Evolutionary conservation across 2,888 invertebrate species (phyloP), one percentile per base, ranked within the genome.

Genomic region (Colletes collaris): DNA sequence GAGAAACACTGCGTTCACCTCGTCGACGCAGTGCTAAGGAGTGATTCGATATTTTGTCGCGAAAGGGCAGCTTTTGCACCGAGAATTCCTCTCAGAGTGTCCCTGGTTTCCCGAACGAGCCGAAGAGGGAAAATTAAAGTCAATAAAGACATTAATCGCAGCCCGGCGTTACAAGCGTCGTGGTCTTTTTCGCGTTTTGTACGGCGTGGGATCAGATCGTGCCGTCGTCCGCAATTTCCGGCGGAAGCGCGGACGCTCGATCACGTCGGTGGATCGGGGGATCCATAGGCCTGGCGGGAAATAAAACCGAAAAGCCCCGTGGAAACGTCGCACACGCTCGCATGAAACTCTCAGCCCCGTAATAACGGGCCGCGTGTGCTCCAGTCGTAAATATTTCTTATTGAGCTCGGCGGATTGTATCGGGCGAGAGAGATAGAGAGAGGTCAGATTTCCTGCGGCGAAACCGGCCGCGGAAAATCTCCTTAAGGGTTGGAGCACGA

Each of bases 321-420:
- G 60, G 69, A 71, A 76, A 82, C 66, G 76, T 74, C 82, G 82
- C 71, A 62, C 67, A 69, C 82, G 65, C 71, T 71, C 55, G 64
- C 70, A 70, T 27, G 74, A 60, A 78, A 75, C 65, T 59, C 74
- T 67, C 68, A 70, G 59, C 35, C 50, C 27, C 52, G 82, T 70
- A 83, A 82, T 83, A 83, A 82, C 82, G 56, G 66, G 53, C 71
- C 74, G 79, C 71, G 75, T 75, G 82, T 83, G 75, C 72, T 64
- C 11, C 13, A 55, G 55, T 83, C 82, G 82, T 83, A 83, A 83
- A 83, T 83, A 83, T 82, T 79, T 82, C 82, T 83, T 82, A 83
- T 82, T 82, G 82, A 76, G 58, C 67, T 35, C 40, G 64, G n/a
- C 11, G 55, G 49, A 77, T 77, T 77, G 77, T 78, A 78, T 78